Evolutionary conservation across 2,888 invertebrate genomes (phyloP).

Genomic region (Rotaria macrura): DNA sequence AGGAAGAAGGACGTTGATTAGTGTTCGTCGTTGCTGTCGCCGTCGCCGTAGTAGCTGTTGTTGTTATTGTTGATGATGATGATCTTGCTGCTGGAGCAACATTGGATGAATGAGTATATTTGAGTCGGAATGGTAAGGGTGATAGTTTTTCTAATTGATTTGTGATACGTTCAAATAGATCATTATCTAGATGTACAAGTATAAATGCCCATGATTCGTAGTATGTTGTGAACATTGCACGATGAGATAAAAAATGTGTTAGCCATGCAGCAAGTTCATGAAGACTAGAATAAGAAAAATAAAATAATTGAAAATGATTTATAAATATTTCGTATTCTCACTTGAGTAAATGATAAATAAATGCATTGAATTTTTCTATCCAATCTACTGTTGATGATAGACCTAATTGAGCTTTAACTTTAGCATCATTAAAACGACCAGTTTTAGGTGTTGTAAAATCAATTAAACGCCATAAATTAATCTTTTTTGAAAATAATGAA

Average conservation of each 20-base stretch:
- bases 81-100: background rate
- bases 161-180: slow-evolving; percentile 7
- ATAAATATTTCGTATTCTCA: background rate
- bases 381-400: background rate
- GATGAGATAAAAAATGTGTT: background rate
- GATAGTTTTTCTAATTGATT: slow-evolving; percentile 17
- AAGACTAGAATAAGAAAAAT: background rate
- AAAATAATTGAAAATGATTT: background rate
- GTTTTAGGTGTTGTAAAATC: slow-evolving; percentile 12
- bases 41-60: background rate
- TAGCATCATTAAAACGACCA: background rate
- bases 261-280: background rate
- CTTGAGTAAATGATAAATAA: slow-evolving; percentile 1
- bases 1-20: slow-evolving; percentile 7
- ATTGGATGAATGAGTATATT: background rate
- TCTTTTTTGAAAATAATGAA: slow-evolving; percentile 14
- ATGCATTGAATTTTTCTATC: slow-evolving; percentile 12
- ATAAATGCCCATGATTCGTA: slow-evolving; percentile 16
- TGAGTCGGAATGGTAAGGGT: background rate
- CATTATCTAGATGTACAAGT: background rate
- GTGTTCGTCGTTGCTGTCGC: background rate
- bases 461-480: slow-evolving; percentile 4
- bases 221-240: background rate
- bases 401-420: background rate
- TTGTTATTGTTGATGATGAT: background rate